Evolutionary conservation across 2,797 vertebrate genomes (phyloP).

Genomic region (Sebastes nivosus): DNA sequence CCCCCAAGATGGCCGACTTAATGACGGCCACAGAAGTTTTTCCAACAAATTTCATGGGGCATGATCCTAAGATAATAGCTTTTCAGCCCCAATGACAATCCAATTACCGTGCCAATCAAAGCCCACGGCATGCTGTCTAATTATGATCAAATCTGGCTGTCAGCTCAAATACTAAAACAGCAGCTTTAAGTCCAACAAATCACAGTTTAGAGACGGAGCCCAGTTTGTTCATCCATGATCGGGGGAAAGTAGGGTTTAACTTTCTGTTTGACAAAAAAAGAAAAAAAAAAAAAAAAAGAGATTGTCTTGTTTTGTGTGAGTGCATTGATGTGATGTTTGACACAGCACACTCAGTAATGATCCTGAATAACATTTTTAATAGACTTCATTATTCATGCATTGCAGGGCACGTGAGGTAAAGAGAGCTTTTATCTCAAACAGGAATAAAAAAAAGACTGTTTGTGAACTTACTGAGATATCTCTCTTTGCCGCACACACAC

Average conservation of each 20-base stretch:
- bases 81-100: slow-evolving; percentile 99
- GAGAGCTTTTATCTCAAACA: not conserved
- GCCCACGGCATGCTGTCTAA: slow-evolving; percentile 99
- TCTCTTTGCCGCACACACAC: slow-evolving; percentile 9
- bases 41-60: slow-evolving; percentile 99
- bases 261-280: slow-evolving; percentile 60
- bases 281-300: slow-evolving; percentile 3
- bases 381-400: slow-evolving; percentile 61
- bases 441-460: slow-evolving; percentile 25
- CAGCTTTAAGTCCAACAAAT: slow-evolving; percentile 98
- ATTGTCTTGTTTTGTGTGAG: slow-evolving; percentile 44
- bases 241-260: slow-evolving; percentile 56
- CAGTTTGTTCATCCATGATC: slow-evolving; percentile 61
- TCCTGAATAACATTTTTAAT: slow-evolving; percentile 58
- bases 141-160: slow-evolving; percentile 99
- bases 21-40: slow-evolving; percentile 99
- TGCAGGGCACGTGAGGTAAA: slow-evolving; percentile 28
- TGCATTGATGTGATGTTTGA: slow-evolving; percentile 61
- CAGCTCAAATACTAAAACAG: slow-evolving; percentile 99
- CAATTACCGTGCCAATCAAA: slow-evolving; percentile 99
- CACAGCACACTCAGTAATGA: slow-evolving; percentile 45
- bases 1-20: slow-evolving; percentile 99
- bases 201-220: slow-evolving; percentile 68
- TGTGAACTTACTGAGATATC: slow-evolving; percentile 15
- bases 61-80: slow-evolving; percentile 99